Conservation (phyloP, 92 coral and sea anemone genomes). For the Ricordea florida region DNA sequence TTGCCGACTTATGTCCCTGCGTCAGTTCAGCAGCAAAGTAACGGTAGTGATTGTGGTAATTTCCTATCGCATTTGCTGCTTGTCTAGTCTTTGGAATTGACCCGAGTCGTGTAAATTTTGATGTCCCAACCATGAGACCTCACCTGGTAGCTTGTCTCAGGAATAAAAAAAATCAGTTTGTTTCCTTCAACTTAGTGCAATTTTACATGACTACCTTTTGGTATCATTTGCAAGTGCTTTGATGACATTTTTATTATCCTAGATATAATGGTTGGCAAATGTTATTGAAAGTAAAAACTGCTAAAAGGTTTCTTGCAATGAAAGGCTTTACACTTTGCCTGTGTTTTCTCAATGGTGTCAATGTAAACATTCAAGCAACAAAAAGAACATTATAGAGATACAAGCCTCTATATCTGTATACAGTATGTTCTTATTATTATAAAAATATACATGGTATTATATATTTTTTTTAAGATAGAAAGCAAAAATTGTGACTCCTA, state of each 20-base stretch:
- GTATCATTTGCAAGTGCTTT: too few relatives aligned
- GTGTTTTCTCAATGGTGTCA: background rate
- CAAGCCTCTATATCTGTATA: background rate
- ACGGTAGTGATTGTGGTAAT: conserved; percentile 50
- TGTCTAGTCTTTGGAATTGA: conserved; percentile 34
- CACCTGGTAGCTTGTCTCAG: conserved; percentile 44
- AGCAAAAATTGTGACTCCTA: conserved; percentile 2
- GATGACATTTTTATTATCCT: too few relatives aligned
- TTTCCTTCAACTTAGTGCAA: conserved; percentile 25
- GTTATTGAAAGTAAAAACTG: too few relatives aligned
- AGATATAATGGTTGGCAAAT: too few relatives aligned
- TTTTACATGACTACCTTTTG: too few relatives aligned
- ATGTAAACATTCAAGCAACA: background rate
- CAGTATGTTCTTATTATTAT: background rate
- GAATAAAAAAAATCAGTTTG: conserved; percentile 13
- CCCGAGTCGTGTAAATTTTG: conserved; percentile 32
- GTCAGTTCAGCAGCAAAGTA: conserved; percentile 40
- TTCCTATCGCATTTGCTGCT: conserved; percentile 52
- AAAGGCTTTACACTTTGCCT: background rate
- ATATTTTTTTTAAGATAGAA: background rate
- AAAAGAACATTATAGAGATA: too few relatives aligned
- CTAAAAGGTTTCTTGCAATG: background rate
- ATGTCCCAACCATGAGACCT: conserved; percentile 48
- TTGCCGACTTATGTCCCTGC: too few relatives aligned
- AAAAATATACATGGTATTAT: background rate